phyloP scores from a whole-genome alignment of 2,113 vertebrate genomes.

The Microtus oregoni region DNA sequence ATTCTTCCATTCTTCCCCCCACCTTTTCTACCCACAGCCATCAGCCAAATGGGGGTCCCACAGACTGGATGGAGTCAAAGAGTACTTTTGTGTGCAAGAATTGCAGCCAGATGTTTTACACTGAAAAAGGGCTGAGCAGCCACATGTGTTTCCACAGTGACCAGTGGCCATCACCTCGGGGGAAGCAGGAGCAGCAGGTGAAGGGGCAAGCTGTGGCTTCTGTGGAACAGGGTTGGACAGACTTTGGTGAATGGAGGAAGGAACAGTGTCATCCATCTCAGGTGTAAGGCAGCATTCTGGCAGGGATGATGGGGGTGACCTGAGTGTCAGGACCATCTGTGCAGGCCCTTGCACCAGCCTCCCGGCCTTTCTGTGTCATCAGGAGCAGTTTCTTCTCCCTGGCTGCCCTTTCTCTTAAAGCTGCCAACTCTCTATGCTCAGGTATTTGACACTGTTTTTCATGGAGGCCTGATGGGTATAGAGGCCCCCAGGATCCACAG shows the following conservation, averaged over 20 bases:
- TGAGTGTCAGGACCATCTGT: not conserved
- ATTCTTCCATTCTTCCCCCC: not conserved
- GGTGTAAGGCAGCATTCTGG: not conserved
- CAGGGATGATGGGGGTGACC: not conserved
- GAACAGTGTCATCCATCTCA: not conserved
- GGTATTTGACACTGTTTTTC: constrained; percentile 54
- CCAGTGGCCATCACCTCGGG: constrained; percentile 70
- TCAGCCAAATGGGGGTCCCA: constrained; percentile 40
- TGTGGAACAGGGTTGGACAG: not conserved
- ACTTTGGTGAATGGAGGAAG: rapidly evolving
- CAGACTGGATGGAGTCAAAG: constrained; percentile 31
- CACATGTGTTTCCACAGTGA: constrained; percentile 79
- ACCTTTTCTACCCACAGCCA: constrained; percentile 30
- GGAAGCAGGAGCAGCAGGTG: constrained; percentile 81
- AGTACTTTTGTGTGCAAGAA: constrained; percentile 60
- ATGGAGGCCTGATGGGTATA: constrained; percentile 34
- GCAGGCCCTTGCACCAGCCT: not conserved
- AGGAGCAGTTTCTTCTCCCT: not conserved
- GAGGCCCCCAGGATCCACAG: constrained; percentile 7
- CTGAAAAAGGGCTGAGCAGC: constrained; percentile 76
- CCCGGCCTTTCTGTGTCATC: not conserved
- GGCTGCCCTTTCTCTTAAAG: not conserved
- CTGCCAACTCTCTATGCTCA: not conserved
- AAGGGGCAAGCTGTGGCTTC: not conserved
- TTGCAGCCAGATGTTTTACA: constrained; percentile 79